Percentiles rank a stretch among this genome's conserved stretches.
These are phyloP conservation scores for Porites lutea DNA, from an alignment of 64 coral and sea anemone species.

Conservation along the genomic window DNA sequence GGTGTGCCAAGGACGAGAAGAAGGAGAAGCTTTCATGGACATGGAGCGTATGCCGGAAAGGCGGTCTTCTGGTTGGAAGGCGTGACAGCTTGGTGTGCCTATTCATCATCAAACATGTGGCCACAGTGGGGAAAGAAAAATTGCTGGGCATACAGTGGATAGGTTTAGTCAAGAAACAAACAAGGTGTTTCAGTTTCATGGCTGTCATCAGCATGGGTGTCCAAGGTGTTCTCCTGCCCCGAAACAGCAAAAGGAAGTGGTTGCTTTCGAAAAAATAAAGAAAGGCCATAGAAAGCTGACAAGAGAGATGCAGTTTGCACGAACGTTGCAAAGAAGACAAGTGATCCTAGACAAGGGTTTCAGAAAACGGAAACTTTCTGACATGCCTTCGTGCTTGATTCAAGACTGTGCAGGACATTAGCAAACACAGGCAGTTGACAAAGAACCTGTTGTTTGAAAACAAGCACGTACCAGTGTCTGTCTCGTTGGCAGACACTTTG, in stretches of 20 bases:
- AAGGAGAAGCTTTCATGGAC: neutral
- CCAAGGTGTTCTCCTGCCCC: neutral
- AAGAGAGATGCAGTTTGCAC: too few relatives aligned
- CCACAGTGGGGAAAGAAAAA: neutral
- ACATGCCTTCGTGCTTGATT: conserved; percentile 48
- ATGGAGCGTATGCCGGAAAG: neutral
- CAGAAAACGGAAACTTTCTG: conserved; percentile 40
- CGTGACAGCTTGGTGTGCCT: neutral
- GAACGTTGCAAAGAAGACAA: too few relatives aligned
- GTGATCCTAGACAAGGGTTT: neutral
- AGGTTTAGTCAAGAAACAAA: neutral
- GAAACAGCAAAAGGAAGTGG: neutral
- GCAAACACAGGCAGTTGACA: neutral
- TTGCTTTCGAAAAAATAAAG: too few relatives aligned
- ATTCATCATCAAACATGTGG: neutral
- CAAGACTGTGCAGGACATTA: conserved; percentile 14
- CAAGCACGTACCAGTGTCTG: conserved; percentile 39
- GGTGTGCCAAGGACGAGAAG: neutral
- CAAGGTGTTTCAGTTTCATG: neutral
- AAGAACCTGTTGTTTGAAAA: conserved; percentile 15
- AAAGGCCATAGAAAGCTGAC: too few relatives aligned
- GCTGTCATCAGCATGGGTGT: neutral
- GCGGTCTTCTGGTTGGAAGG: neutral
- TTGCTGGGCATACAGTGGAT: neutral
- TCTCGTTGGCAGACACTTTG: conserved; percentile 29